Conservation (phyloP, 2,797 vertebrate species). For the Sebastes hubbsi region DNA sequence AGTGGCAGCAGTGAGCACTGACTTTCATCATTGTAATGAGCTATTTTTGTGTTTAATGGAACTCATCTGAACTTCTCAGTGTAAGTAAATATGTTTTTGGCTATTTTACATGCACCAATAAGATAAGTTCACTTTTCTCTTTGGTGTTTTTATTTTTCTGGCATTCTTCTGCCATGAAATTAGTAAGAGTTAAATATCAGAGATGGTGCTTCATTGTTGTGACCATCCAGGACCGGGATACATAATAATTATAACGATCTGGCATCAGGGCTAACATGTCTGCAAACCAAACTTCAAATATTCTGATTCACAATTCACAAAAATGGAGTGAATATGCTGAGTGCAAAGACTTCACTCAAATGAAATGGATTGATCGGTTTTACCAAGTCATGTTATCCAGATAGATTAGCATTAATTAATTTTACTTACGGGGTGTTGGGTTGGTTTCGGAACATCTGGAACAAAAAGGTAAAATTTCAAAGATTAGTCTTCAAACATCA, state of each 20-base stretch:
- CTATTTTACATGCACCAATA: background rate
- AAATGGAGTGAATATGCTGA: background rate
- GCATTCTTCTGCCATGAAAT: background rate
- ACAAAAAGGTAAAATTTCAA: background rate
- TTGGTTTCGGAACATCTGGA: constrained; percentile 1
- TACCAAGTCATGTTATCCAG: background rate
- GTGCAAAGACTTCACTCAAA: too few species aligned
- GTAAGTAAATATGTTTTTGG: background rate
- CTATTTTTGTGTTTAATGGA: background rate
- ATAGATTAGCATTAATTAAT: background rate
- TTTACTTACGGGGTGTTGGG: constrained; percentile 9
- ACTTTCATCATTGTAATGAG: background rate
- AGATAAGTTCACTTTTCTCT: too few species aligned
- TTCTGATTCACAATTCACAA: accelerated
- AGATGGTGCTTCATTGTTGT: too few species aligned
- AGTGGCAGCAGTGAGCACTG: background rate
- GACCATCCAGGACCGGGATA: background rate
- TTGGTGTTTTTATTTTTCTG: background rate
- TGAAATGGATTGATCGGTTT: background rate
- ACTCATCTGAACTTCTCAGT: background rate
- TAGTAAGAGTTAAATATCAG: background rate
- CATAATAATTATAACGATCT: background rate
- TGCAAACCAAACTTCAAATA: background rate
- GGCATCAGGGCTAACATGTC: background rate
- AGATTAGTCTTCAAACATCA: background rate